Percentiles rank a stretch among this genome's conserved stretches.
Conservation (phyloP, 1,140 invertebrate species). For the Pseudoatta argentina region DNA sequence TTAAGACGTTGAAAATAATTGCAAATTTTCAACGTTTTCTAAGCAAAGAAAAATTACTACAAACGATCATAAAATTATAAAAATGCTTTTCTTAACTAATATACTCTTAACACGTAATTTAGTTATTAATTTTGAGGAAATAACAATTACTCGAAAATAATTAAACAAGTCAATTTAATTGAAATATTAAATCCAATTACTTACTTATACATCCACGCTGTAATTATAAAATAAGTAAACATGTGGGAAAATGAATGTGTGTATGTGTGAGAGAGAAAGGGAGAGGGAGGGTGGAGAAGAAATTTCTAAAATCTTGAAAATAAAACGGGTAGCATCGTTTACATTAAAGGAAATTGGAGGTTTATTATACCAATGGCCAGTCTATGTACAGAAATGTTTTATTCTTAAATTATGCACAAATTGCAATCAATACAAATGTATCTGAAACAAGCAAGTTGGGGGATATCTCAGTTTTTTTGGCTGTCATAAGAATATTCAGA, state of each 20-base stretch:
- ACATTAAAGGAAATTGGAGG: slow-evolving; percentile 54
- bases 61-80: background rate
- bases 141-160: background rate
- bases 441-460: slow-evolving; percentile 87
- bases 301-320: background rate
- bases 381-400: slow-evolving; percentile 88
- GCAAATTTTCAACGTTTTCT: background rate
- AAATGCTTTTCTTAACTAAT: background rate
- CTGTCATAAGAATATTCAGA: slow-evolving; percentile 85
- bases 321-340: background rate
- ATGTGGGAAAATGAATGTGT: background rate
- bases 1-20: background rate
- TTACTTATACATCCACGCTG: background rate
- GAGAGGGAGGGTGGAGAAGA: too few species aligned
- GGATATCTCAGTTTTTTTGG: slow-evolving; percentile 86
- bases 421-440: slow-evolving; percentile 88
- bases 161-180: background rate
- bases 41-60: background rate
- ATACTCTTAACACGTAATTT: background rate
- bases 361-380: slow-evolving; percentile 76
- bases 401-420: slow-evolving; percentile 88
- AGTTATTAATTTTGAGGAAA: background rate
- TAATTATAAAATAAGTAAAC: background rate
- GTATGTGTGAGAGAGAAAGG: background rate
- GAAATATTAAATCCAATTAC: background rate